Conservation (phyloP, 2,888 invertebrate genomes). For the Campoletis raptor region DNA sequence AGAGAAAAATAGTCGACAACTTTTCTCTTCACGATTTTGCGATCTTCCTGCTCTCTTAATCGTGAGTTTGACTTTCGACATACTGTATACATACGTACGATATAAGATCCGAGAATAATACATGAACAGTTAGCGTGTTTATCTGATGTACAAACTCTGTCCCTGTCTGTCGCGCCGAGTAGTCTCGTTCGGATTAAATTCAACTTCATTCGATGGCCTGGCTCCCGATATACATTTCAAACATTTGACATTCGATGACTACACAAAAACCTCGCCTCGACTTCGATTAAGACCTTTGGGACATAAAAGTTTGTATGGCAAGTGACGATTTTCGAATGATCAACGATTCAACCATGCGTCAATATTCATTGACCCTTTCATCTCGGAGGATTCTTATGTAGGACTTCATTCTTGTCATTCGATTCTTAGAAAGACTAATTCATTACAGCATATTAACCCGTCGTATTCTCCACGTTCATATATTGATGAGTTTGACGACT, state of each 20-base stretch:
- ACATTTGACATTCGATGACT: conserved; percentile 25
- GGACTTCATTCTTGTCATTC: conserved; percentile 26
- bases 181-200: conserved; percentile 52
- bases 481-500: neutral
- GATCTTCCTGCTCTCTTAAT: neutral
- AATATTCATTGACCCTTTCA: conserved; percentile 61
- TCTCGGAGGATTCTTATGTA: neutral
- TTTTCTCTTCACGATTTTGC: neutral
- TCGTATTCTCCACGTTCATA: neutral
- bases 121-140: conserved; percentile 36
- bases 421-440: conserved; percentile 8
- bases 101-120: conserved; percentile 5
- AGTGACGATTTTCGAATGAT: conserved; percentile 51
- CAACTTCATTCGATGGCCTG: conserved; percentile 47
- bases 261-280: conserved; percentile 24
- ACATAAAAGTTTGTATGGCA: conserved; percentile 25
- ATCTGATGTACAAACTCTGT: conserved; percentile 22
- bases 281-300: conserved; percentile 19
- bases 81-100: conserved; percentile 13
- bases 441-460: neutral
- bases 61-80: neutral
- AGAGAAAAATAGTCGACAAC: neutral
- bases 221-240: conserved; percentile 25
- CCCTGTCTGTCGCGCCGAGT: conserved; percentile 33
- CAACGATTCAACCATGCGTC: conserved; percentile 47